Evolutionary conservation across 2,888 invertebrate species (phyloP).

Genomic region (Platerodrilus igneus): DNA sequence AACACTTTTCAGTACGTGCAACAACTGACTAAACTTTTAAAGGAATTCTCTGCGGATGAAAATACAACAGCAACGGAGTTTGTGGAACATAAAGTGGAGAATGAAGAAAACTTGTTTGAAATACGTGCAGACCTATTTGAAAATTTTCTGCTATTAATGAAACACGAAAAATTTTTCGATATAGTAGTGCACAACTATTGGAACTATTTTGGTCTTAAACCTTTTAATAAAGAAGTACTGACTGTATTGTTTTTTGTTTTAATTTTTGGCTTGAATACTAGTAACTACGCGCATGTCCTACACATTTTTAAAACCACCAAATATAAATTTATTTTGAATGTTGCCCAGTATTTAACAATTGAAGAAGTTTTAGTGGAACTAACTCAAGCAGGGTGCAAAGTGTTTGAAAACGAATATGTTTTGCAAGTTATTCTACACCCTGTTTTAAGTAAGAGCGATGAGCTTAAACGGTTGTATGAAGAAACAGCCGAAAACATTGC

Average conservation of each 20-base stretch:
- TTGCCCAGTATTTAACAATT: conserved; percentile 49
- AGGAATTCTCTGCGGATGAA: conserved; percentile 24
- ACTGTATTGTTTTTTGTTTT: conserved; percentile 32
- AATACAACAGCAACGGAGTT: conserved; percentile 32
- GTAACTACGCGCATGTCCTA: conserved; percentile 29
- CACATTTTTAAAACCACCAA: conserved; percentile 26
- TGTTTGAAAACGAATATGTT: conserved; percentile 52
- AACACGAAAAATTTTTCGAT: conserved; percentile 33
- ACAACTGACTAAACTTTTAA: conserved; percentile 28
- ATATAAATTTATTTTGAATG: conserved; percentile 28
- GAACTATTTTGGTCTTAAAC: conserved; percentile 22
- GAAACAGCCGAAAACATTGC: conserved; percentile 11
- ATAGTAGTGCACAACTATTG: conserved; percentile 29
- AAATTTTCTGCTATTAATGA: conserved; percentile 27
- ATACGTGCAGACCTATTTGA: conserved; percentile 15
- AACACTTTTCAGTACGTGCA: no score
- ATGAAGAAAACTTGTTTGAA: conserved; percentile 9
- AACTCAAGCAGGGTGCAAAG: conserved; percentile 48
- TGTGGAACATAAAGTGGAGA: conserved; percentile 22
- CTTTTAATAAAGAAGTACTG: conserved; percentile 26
- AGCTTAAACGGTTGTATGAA: conserved; percentile 28
- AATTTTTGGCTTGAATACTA: conserved; percentile 36
- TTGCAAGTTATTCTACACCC: conserved; percentile 52
- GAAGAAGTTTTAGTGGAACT: conserved; percentile 49
- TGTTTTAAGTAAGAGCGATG: conserved; percentile 41